Conservation (phyloP, 2,113 vertebrate species). For the Gnathonemus longibarbis region DNA sequence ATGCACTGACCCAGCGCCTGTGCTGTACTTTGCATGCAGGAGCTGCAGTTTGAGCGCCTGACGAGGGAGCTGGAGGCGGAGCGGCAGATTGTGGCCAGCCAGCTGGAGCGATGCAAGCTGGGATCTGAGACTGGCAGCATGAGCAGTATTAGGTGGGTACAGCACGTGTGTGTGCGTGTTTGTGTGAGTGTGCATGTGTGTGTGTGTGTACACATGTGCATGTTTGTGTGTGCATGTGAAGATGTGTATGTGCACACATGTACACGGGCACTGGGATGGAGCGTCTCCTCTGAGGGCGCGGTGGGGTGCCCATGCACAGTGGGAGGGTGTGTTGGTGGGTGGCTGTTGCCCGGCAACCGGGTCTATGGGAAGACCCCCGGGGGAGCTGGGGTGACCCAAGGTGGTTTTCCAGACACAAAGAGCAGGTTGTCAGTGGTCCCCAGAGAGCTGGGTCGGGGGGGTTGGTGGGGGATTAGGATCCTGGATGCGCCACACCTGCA, state of each 20-base stretch:
- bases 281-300: background rate
- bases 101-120: slow-evolving; percentile 98
- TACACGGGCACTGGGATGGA: background rate
- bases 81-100: slow-evolving; percentile 95
- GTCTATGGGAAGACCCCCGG: background rate
- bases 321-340: background rate
- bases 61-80: slow-evolving; percentile 98
- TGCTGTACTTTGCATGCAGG: slow-evolving; percentile 57
- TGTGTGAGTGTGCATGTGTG: slow-evolving; percentile 10
- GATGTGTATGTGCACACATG: background rate
- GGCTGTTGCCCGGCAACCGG: background rate
- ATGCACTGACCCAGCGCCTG: background rate
- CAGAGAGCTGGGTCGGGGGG: background rate
- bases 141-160: slow-evolving; percentile 93
- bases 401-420: background rate
- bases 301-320: background rate
- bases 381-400: background rate
- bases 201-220: slow-evolving; percentile 5
- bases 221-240: slow-evolving; percentile 8
- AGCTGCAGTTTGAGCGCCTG: slow-evolving; percentile 96
- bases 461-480: background rate
- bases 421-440: slow-evolving; percentile 11
- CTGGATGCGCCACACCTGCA: background rate
- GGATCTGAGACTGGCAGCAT: slow-evolving; percentile 96
- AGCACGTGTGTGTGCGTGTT: background rate